Base-by-base conservation (phyloP, 2,113 vertebrate species). In the Prunella fulvescens region DNA sequence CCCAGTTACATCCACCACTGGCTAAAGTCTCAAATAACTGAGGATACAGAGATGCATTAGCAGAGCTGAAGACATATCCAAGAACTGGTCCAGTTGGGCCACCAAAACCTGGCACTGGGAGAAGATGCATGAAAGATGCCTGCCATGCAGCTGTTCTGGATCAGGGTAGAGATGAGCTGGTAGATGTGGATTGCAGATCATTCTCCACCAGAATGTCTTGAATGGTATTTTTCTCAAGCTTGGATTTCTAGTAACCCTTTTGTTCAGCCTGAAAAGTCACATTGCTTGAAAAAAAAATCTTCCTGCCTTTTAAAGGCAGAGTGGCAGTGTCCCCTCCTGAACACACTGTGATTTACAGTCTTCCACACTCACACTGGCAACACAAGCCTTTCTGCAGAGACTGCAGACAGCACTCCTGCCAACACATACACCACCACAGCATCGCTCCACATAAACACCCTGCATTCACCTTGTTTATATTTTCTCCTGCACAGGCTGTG, bases 291-390 rank as follows among this genome's bases (percentile, higher is more conserved):
- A 77, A 90, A 50, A 65, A 71, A 93, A 57, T 81, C 72, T 37
- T 71, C 69, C 69, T 91, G 61, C 28, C 65, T 95, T 95, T 83
- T 84, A 40, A 71, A 92, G 72, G 89, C 83, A 93, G 94, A 90
- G 86, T 88, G 92, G 72, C 53, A 89, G 92, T 91, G 91, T 95
- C 89, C 86, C 61, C 88, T 89, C 89, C 86, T 53, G 86, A 93
- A 94, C 65, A 81, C 72, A 56, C 28, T 4, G 44, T 84, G 89
- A 95, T 94, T 96, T 96, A 96, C 92, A 92, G 89, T 83, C 83
- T 67, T 92, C 83, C 81, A 74, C 45, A 26, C 77, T 93, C 80
- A 47, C 33, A 74, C 39, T 19, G 2, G 95, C 5, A 19, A 69
- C 74, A 72, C 71, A 86, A 72, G 31, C 78, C 73, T 71, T 82